Evolutionary conservation across 2,113 vertebrate genomes (phyloP).

Genomic region (Phainopepla nitens): DNA sequence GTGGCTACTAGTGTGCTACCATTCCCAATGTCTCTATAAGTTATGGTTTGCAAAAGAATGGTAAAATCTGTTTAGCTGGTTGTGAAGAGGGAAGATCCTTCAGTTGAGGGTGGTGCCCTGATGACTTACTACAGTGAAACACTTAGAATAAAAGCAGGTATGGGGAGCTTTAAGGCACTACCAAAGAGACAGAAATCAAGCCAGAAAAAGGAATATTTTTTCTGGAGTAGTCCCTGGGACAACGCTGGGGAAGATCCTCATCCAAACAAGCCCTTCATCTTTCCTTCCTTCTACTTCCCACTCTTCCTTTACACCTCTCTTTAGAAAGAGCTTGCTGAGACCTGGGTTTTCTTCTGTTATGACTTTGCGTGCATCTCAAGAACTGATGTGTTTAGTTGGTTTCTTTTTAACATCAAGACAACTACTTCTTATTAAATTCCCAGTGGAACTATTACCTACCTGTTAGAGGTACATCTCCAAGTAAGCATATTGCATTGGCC

Average conservation of each 20-base stretch:
- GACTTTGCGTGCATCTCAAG: background rate
- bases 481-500: background rate
- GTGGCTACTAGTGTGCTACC: background rate
- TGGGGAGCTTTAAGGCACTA: background rate
- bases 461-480: background rate
- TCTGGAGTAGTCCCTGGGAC: background rate
- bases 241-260: background rate
- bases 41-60: background rate
- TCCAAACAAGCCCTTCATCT: background rate
- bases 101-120: background rate
- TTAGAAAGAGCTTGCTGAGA: background rate
- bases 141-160: background rate
- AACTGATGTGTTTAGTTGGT: background rate
- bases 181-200: background rate
- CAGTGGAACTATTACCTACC: background rate
- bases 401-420: background rate
- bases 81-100: background rate
- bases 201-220: background rate
- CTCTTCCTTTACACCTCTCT: background rate
- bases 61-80: background rate
- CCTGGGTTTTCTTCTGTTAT: background rate
- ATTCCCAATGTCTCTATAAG: background rate
- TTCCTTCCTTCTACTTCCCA: background rate
- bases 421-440: background rate
- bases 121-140: background rate